phyloP scores from a whole-genome alignment of 2,797 vertebrate species.

The Betta splendens region DNA sequence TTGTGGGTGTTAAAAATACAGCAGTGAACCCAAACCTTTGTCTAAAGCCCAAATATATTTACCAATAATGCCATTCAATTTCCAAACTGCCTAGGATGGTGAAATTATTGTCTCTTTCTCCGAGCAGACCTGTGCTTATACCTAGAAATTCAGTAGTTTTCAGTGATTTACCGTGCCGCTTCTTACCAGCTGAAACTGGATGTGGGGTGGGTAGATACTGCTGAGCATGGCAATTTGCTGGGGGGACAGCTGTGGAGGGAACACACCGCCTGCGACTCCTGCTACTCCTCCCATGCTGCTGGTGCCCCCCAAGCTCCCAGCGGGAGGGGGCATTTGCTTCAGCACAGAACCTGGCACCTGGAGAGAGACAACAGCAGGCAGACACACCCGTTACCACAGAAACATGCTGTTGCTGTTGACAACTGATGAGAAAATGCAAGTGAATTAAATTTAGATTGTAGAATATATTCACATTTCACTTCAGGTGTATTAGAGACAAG shows the following conservation, averaged over 20 bases:
- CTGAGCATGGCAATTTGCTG: conserved; percentile 99
- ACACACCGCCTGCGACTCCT: conserved; percentile 81
- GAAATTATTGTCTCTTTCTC: not conserved
- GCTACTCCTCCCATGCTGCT: conserved; percentile 79
- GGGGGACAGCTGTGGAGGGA: conserved; percentile 93
- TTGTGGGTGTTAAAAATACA: not conserved
- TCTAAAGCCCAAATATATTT: too few relatives aligned
- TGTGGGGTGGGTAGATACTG: conserved; percentile 96
- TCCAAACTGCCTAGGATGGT: not conserved
- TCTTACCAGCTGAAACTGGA: conserved; percentile 97
- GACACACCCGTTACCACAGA: conserved; percentile 60
- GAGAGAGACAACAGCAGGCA: conserved; percentile 47
- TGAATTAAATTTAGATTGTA: conserved; percentile 24
- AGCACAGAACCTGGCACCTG: conserved; percentile 97
- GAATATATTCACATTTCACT: conserved; percentile 14
- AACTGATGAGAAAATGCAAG: too few relatives aligned
- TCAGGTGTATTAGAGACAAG: conserved; percentile 15
- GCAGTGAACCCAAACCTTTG: not conserved
- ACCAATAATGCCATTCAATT: not conserved
- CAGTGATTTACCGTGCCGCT: conserved; percentile 6
- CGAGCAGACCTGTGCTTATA: conserved; percentile 7
- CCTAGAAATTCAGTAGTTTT: conserved; percentile 6
- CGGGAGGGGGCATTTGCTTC: conserved; percentile 96
- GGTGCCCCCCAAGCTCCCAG: conserved; percentile 87
- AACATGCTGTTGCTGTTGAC: conserved; percentile 38